Base-by-base conservation (phyloP, 2,888 invertebrate species). In the Nomada fucata region DNA sequence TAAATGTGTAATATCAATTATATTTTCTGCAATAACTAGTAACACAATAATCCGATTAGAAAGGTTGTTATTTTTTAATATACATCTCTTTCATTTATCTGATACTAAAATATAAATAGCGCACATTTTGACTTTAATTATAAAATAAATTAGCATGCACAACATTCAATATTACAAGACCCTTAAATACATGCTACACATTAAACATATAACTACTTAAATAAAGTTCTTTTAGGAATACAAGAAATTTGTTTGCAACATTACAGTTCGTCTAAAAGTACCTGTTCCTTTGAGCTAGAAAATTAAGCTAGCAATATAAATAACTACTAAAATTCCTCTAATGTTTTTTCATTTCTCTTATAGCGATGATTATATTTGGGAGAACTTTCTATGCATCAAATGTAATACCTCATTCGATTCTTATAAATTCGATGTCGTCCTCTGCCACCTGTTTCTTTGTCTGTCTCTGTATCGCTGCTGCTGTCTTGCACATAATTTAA, bases 381-480 rank as follows among this genome's bases (percentile, higher is more conserved):
- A 11, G 50, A 76, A 68, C 69, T 73, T 63, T 10, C n/a, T 20
- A 50, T 26, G 47, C 7, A 57, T 59, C 52, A 76, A 68, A 76
- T 60, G 71, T 55, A 89, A 92, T 94, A 96, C 96, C 96, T 96
- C 92, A 95, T 94, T 91, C 97, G 95, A 91, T 97, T 96, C 92
- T 96, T 96, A 89, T 95, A 96, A 82, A 96, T 95, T 88, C 96
- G 94, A 85, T 96, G 94, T 83, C 96, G 94, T 83, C 90, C 92
- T 85, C 96, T 94, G 90, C 96, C 96, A 92, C 97, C 97, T 79
- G 96, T 96, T 91, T 96, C 96, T 89, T 96, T 95, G 90, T 97
- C 97, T 50, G 93, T 94, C 94, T 97, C 97, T 29, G 97, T 97
- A 92, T 97, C 97, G 91, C 97, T 97, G 93, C 97, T 97, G 91